Evolutionary conservation across 1,140 invertebrate genomes (phyloP), one percentile per base, ranked within the genome.

Genomic region (Drosophila carrolli): DNA sequence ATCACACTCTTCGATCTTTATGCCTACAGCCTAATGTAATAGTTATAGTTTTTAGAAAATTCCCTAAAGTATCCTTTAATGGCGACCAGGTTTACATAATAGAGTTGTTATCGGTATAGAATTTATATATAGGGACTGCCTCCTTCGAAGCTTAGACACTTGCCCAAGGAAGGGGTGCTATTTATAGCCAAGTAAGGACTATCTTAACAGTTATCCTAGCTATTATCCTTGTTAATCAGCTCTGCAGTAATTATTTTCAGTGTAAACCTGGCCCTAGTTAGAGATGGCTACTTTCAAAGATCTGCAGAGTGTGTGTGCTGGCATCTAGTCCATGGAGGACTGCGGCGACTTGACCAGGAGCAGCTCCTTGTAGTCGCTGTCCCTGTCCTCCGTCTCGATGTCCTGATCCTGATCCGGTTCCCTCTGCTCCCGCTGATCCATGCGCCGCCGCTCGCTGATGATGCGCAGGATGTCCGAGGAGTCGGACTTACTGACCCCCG

Each of bases 391-490:
- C 29, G 51, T 9, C 44, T 68, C 56, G 35, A 23, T 70, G 41
- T 68, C 63, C 50, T 47, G 41, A 11, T 57, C 23, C 16, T 41
- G 19, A n/a, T 46, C 38, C 11, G 27, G 48, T 2, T 63, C 60
- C 50, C 38, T 19, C 55, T 78, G 86, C 57, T 92, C 91, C 13
- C 84, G 79, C 54, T 91, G 81, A 72, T 92, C 91, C 75, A 92
- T 91, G 47, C 86, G 90, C 29, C 91, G 59, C 0, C 91, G 90
- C 47, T 92, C 91, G 56, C 90, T 92, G 38, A 92, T 92, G 38
- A 92, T 92, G 7, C 91, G 85, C 74, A 92, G 38, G 5, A 92
- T 92, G 67, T 92, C 91, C 29, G 86, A 84, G 23, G 91, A 86
- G 47, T 92, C 91, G 41, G 91, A 92, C 35, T 92, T 92, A 53